Base-by-base conservation (phyloP, 2,888 invertebrate species). In the Malachius bipustulatus region DNA sequence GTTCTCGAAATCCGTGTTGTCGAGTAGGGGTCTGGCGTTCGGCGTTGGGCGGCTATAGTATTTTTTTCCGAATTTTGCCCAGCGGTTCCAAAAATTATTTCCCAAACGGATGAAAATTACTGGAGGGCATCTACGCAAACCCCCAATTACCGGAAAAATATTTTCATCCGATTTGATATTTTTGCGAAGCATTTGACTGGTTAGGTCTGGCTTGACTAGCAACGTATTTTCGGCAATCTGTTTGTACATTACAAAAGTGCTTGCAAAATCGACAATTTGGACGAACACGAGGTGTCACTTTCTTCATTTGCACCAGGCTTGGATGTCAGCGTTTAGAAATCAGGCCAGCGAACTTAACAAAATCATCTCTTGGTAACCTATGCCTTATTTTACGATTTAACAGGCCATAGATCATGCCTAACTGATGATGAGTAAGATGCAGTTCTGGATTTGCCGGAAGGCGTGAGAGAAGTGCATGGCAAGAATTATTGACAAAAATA, bases 371-470 rank as follows among this genome's bases (percentile, higher is more conserved):
- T 3, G 37, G 30, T n/a, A 19, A n/a, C 24, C 24, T 19, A 8
- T 19, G 24, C n/a, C 24, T 19, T 19, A 19, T n/a, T 19, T n/a
- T 39, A 4, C 32, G 4, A 16, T 26, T 38, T 16, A 38, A 14
- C 16, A 39, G 15, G 4, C 37, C 37, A 12, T 39, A n/a, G n/a
- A 39, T 15, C 39, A 39, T 39, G 8, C 39, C 39, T 4, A 39
- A n/a, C 26, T 33, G 16, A 16, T 34, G 16, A 14, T 14, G 16
- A 4, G 3, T 39, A 8, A 31, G 29, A 19, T 26, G 38, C 12
- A 39, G 14, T 4, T 10, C 38, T 15, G 33, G 31, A n/a, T 14
- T 14, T 11, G 16, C 3, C 30, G 34, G 4, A 8, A 19, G n/a
- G 24, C 24, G 24, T 6, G 24, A 6, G 6, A 19, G n/a, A 19